Evolutionary conservation across 2,113 vertebrate genomes (phyloP), one percentile per base, ranked within the genome.

Genomic region (Bujurquina vittata): DNA sequence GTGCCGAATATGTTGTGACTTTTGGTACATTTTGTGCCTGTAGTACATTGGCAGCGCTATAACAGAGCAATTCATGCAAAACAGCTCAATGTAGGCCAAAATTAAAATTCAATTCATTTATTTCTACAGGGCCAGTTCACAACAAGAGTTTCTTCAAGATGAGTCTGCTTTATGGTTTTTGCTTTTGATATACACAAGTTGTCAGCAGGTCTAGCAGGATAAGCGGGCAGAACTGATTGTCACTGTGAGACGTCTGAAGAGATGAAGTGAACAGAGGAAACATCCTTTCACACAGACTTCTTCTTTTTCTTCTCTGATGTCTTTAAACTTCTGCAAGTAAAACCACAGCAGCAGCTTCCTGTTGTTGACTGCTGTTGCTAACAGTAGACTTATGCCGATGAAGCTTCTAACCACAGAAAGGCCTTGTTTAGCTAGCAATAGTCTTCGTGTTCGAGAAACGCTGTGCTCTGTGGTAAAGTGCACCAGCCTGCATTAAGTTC

Each of bases 1-100:
- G 5, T n/a, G n/a, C n/a, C n/a, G n/a, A n/a, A n/a, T n/a, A n/a
- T n/a, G n/a, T n/a, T n/a, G n/a, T n/a, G n/a, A n/a, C n/a, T n/a
- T n/a, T n/a, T 26, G 31, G 31, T 31, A 31, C 5, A 22, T 37
- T 63, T 63, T 62, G n/a, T 0, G 60, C 33, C 33, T 20, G 22
- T 20, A 22, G 6, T 37, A 62, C 10, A 61, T n/a, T 4, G 0
- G 15, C 58, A 60, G 17, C 31, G 0, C 23, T 2, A 0, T 15
- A 29, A 7, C 8, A 7, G 14, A 58, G 46, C 46, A 49, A 49
- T 1, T 17, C 5, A 5, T n/a, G 9, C 29, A 20, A 61, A 61
- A 35, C 18, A 61, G 31, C 59, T 61, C 5, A 35, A 5, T 35
- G 7, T 35, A 61, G 31, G 35, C 3, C 9, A 0, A 1, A 4